phyloP scores from a whole-genome alignment of 2,113 vertebrate species.

The Limnothrissa miodon region DNA sequence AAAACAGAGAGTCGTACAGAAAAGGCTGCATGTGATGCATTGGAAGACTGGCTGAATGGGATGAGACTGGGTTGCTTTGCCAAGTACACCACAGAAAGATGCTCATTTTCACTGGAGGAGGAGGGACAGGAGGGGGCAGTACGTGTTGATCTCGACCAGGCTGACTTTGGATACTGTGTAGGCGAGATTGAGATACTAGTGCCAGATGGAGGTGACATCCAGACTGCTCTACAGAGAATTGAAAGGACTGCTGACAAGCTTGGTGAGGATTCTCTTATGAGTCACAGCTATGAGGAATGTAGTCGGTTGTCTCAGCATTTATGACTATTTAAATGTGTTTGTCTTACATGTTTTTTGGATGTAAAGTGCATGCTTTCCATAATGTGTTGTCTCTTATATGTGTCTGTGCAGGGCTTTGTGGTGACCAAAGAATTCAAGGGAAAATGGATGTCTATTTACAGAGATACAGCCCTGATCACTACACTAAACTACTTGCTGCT shows the following conservation, averaged over 20 bases:
- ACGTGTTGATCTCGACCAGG: constrained; percentile 70
- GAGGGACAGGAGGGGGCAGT: constrained; percentile 49
- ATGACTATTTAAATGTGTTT: not conserved
- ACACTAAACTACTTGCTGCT: constrained; percentile 63
- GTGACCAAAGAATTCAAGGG: constrained; percentile 67
- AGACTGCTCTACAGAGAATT: constrained; percentile 65
- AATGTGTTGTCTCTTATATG: constrained; percentile 9
- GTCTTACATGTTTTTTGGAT: not conserved
- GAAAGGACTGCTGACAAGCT: constrained; percentile 60
- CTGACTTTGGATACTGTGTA: constrained; percentile 74
- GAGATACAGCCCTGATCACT: constrained; percentile 73
- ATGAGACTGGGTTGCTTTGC: constrained; percentile 69
- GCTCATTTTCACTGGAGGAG: constrained; percentile 60
- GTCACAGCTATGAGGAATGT: not conserved
- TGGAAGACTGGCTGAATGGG: constrained; percentile 56
- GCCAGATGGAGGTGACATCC: constrained; percentile 62
- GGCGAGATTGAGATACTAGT: constrained; percentile 76
- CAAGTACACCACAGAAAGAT: constrained; percentile 65
- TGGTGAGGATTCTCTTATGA: constrained; percentile 52
- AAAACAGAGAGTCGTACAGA: not conserved
- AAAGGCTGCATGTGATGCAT: not conserved
- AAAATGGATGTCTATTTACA: constrained; percentile 81
- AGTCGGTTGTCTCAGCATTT: not conserved
- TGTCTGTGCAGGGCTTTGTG: constrained; percentile 60
- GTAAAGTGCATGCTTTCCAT: not conserved